Base-by-base conservation (phyloP, 1,140 invertebrate genomes). In the Hirudo medicinalis region DNA sequence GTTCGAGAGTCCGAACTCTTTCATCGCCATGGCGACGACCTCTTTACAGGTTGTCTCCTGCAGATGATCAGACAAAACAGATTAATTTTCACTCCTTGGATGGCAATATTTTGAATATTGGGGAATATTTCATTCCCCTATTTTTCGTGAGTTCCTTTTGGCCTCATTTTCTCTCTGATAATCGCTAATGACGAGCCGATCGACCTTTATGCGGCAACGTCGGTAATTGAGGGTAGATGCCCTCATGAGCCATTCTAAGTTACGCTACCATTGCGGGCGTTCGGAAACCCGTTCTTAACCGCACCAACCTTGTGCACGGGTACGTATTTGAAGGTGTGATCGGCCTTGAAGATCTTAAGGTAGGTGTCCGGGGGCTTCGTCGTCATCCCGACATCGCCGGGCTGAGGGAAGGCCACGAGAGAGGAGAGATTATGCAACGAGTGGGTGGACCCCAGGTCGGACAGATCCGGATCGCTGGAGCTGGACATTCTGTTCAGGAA, bases 301-400 rank as follows among this genome's bases (percentile, higher is more conserved):
- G 40, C 29, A 70, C 76, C 77, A 76, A 85, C 84, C 79, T 97
- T 97, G 80, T 96, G 92, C 68, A 99, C 91, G 57, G 94, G 86
- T 71, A 99, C 86, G 84, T 95, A 98, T 83, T 97, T 97, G 85
- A 91, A 97, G 5, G 91, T 91, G 84, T 98, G 95, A 85, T 99
- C 96, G 32, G 91, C 87, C 84, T 91, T 90, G 74, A 82, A 86
- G 29, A 88, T 91, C 85, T 98, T 98, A 0, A 99, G 85, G 49
- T 98, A 94, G 84, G 97, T 93, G 80, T 98, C 95, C 9, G 94
- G 94, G 83, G 90, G 94, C 15, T 82, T 96, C 92, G 8, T 96
- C 92, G 8, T 19, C 11, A 20, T 0, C 9, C 13, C 57, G 13
- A 13, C 57, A 1, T 25, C 57, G 29, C 22, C 29, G 9, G 11